phyloP scores from a whole-genome alignment of 2,797 vertebrate genomes.

The Melanogrammus aeglefinus region DNA sequence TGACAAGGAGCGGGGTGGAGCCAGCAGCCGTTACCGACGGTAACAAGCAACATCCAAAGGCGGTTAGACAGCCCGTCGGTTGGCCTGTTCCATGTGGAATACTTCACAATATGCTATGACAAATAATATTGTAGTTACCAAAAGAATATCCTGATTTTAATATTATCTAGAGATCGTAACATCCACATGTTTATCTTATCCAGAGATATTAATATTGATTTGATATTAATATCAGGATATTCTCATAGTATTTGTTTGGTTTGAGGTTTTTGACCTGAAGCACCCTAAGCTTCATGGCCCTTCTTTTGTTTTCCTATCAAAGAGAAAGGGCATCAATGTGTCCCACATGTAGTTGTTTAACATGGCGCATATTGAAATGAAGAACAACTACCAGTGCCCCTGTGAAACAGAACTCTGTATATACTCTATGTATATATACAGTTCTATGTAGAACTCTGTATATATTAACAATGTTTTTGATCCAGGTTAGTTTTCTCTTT shows the following conservation, averaged over 20 bases:
- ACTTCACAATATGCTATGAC: too few relatives aligned
- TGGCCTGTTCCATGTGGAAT: background rate
- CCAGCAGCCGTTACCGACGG: background rate
- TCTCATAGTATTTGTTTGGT: background rate
- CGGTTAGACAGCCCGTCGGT: background rate
- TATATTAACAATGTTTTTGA: background rate
- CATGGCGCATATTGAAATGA: background rate
- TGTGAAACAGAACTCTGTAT: background rate
- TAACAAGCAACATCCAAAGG: background rate
- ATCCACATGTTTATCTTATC: too few relatives aligned
- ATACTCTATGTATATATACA: background rate
- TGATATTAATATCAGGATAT: too few relatives aligned
- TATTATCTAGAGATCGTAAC: too few relatives aligned
- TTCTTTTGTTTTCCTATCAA: background rate
- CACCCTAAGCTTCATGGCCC: background rate
- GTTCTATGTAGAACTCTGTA: background rate
- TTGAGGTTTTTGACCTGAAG: background rate
- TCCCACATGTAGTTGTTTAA: background rate
- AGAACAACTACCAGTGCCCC: background rate
- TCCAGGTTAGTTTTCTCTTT: background rate
- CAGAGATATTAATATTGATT: too few relatives aligned
- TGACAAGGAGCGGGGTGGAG: conserved; percentile 76
- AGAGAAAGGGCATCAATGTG: background rate
- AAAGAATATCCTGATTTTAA: too few relatives aligned
- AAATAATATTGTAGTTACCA: too few relatives aligned